Conservation (phyloP, 2,888 invertebrate genomes). For the Apoda limacodes region DNA sequence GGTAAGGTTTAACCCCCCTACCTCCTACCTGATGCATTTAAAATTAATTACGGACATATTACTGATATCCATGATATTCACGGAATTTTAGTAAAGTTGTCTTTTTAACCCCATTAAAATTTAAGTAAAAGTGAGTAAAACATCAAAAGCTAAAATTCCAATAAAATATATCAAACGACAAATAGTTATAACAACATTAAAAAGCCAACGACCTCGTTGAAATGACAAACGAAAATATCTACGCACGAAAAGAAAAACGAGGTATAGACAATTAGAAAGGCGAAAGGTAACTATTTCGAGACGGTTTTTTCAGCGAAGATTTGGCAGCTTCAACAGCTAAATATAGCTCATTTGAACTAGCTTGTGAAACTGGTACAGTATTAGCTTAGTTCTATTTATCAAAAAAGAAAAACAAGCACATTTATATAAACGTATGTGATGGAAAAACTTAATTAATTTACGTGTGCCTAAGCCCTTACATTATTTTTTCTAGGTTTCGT, state of each 20-base stretch:
- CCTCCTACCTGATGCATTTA: too few relatives aligned
- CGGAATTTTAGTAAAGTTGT: too few relatives aligned
- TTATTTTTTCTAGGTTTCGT: neutral
- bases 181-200: slow-evolving; percentile 19
- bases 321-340: slow-evolving; percentile 35
- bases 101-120: too few relatives aligned
- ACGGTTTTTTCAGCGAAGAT: slow-evolving; percentile 38
- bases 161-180: slow-evolving; percentile 1
- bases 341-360: slow-evolving; percentile 16
- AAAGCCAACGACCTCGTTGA: slow-evolving; percentile 30
- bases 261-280: slow-evolving; percentile 32
- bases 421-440: too few relatives aligned
- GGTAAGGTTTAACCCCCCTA: too few relatives aligned
- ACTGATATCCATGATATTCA: too few relatives aligned
- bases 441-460: slow-evolving; percentile 1
- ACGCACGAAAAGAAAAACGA: too few relatives aligned
- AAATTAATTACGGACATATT: too few relatives aligned
- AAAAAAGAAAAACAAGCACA: neutral
- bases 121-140: slow-evolving; percentile 8
- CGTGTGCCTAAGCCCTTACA: neutral
- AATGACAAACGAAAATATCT: slow-evolving; percentile 24
- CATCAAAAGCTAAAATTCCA: slow-evolving; percentile 9
- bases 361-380: slow-evolving; percentile 17
- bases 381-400: neutral
- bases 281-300: slow-evolving; percentile 33